A percentile compares a stretch with the other conserved stretches of the same genome.
Conservation (phyloP, 2,797 vertebrate species). For the Bryconaethiops microstoma region DNA sequence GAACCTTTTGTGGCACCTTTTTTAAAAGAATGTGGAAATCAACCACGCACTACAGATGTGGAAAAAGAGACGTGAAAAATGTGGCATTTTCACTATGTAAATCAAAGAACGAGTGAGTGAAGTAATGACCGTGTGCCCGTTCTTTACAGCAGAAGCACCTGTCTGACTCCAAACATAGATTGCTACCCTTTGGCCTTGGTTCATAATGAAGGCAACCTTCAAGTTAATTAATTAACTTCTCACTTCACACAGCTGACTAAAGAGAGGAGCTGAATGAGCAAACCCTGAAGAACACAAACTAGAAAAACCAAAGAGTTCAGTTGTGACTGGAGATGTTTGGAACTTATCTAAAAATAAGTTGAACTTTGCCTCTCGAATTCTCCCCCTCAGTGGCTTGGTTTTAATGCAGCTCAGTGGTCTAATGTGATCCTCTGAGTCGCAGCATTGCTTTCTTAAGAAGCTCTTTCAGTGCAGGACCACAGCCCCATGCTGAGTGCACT, state of each 20-base stretch:
- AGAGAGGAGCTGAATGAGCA: not conserved
- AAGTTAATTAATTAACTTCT: conserved; percentile 38
- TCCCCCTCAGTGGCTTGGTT: not conserved
- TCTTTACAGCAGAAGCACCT: conserved; percentile 26
- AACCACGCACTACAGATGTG: no score
- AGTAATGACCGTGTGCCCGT: not conserved
- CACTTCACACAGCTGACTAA: not conserved
- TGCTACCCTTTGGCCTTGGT: conserved; percentile 1
- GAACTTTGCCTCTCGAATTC: not conserved
- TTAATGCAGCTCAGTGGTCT: not conserved
- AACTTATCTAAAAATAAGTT: conserved; percentile 19
- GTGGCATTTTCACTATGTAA: no score
- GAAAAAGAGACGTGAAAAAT: no score
- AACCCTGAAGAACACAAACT: conserved; percentile 22
- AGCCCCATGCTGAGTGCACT: not conserved
- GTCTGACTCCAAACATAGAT: conserved; percentile 1
- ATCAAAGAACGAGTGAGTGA: not conserved
- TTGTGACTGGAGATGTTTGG: no score
- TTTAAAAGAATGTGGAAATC: no score
- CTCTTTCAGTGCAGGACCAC: conserved; percentile 3
- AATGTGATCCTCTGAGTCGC: not conserved
- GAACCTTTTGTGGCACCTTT: no score
- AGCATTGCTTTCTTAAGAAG: not conserved
- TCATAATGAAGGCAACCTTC: conserved; percentile 33
- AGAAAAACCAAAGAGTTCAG: not conserved